phyloP scores from a whole-genome alignment of 2,113 vertebrate genomes.

The Corythornis cristatus region DNA sequence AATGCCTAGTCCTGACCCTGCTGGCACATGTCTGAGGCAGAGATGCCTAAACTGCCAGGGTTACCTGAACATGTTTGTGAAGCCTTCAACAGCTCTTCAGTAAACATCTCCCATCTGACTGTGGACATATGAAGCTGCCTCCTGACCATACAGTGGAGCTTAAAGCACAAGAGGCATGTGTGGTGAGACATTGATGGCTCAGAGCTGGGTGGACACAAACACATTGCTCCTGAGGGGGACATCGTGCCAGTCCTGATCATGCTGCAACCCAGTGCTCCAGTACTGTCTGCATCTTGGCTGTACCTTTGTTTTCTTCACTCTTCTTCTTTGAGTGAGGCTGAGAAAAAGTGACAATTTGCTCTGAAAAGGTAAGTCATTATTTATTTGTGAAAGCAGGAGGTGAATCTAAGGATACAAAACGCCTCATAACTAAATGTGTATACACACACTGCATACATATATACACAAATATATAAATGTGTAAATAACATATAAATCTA shows the following conservation, averaged over 20 bases:
- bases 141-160: accelerated
- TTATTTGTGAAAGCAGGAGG: background rate
- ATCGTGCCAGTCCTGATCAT: accelerated
- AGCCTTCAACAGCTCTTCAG: background rate
- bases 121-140: accelerated
- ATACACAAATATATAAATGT: background rate
- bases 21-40: accelerated
- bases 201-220: accelerated
- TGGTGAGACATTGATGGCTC: accelerated
- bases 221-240: accelerated
- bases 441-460: too few relatives aligned
- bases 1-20: too few relatives aligned
- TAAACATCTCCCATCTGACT: background rate
- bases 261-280: accelerated
- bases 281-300: accelerated
- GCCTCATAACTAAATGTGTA: background rate
- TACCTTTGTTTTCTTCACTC: background rate
- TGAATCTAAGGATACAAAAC: background rate
- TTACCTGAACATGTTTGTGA: background rate
- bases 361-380: background rate
- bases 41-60: background rate
- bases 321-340: background rate
- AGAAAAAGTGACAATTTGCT: background rate
- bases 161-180: background rate
- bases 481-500: background rate